Evolutionary conservation across 2,888 invertebrate genomes (phyloP).

Genomic region (Ormyrus thymus): DNA sequence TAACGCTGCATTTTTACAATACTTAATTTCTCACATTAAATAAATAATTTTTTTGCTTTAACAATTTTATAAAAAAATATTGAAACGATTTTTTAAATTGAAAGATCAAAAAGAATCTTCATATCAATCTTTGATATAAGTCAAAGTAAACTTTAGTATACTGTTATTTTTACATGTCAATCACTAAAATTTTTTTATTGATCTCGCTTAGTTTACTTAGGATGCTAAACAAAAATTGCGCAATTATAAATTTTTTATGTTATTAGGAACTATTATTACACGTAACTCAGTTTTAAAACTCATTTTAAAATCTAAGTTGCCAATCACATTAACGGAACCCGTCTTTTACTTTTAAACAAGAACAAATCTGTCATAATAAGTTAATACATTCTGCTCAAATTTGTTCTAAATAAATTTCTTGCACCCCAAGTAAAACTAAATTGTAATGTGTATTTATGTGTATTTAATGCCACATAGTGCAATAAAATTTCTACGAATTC

Average conservation of each 20-base stretch:
- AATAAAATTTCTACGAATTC: conserved; percentile 23
- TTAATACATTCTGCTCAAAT: conserved; percentile 32
- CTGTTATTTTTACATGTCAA: conserved; percentile 27
- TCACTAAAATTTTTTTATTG: conserved; percentile 8
- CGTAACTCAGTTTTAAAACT: conserved; percentile 50
- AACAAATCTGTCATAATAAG: conserved; percentile 46
- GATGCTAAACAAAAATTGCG: conserved; percentile 43
- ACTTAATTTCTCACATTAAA: conserved; percentile 41
- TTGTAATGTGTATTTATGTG: too few species aligned
- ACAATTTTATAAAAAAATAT: conserved; percentile 40
- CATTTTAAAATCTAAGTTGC: conserved; percentile 50
- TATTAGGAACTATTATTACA: conserved; percentile 56
- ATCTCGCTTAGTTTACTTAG: conserved; percentile 29
- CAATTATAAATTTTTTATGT: conserved; percentile 31
- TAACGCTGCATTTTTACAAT: conserved; percentile 39
- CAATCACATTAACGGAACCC: conserved; percentile 52
- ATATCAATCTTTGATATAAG: conserved; percentile 5
- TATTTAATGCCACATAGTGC: conserved; percentile 1
- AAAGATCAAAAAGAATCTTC: conserved; percentile 35
- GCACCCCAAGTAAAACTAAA: conserved; percentile 17
- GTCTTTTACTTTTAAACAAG: conserved; percentile 33
- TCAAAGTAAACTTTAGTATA: conserved; percentile 24
- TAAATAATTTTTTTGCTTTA: conserved; percentile 36
- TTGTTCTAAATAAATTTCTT: conserved; percentile 11
- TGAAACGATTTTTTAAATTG: conserved; percentile 23